Evolutionary conservation across 1,140 invertebrate species (phyloP).

Genomic region (Conopomorpha cramerella): DNA sequence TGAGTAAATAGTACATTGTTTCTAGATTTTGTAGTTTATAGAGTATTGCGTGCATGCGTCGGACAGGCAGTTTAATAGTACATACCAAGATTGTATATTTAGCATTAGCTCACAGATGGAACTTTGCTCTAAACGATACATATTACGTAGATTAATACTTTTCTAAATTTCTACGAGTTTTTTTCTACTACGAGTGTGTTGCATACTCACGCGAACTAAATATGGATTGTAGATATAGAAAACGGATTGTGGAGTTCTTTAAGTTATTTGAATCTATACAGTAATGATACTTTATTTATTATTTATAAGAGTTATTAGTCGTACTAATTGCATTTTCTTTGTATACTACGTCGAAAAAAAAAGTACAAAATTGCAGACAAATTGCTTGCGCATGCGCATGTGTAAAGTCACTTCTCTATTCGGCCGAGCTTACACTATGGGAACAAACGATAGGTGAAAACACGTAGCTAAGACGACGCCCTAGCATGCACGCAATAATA

Average conservation of each 20-base stretch:
- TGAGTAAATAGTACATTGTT: too few relatives aligned
- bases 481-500: not conserved
- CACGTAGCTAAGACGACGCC: not conserved
- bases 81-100: slow-evolving; percentile 18
- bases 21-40: slow-evolving; percentile 3
- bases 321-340: too few relatives aligned
- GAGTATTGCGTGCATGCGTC: slow-evolving; percentile 24
- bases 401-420: slow-evolving; percentile 12
- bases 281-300: too few relatives aligned
- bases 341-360: slow-evolving; percentile 7
- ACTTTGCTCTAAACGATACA: slow-evolving; percentile 14
- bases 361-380: slow-evolving; percentile 37
- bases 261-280: too few relatives aligned
- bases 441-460: slow-evolving; percentile 42
- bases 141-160: too few relatives aligned
- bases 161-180: too few relatives aligned
- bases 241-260: too few relatives aligned
- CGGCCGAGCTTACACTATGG: slow-evolving; percentile 51
- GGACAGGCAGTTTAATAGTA: slow-evolving; percentile 45
- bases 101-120: slow-evolving; percentile 20
- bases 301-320: too few relatives aligned
- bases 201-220: too few relatives aligned
- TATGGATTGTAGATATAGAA: too few relatives aligned
- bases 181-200: too few relatives aligned
- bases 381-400: too few relatives aligned